Evolutionary conservation across 2,113 vertebrate species (phyloP).

Genomic region (Aleadryas rufinucha): DNA sequence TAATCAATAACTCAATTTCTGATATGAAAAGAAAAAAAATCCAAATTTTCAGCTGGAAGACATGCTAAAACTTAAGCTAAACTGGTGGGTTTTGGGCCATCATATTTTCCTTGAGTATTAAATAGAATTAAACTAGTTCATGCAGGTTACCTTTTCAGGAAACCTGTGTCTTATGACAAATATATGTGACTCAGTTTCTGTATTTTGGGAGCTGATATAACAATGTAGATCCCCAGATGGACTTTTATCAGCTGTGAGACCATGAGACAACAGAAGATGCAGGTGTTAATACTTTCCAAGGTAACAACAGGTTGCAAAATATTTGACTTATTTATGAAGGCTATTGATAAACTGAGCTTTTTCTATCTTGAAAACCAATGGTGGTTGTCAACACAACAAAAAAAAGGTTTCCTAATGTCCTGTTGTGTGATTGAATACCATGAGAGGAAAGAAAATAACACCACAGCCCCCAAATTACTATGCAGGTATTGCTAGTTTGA

Average conservation of each 20-base stretch:
- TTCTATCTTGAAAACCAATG: neutral
- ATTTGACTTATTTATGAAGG: neutral
- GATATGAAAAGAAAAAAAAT: fast-evolving
- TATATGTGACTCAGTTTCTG: neutral
- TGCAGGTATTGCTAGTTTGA: neutral
- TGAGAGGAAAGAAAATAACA: neutral
- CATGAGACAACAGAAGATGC: neutral
- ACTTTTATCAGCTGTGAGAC: neutral
- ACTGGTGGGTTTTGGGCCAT: fast-evolving
- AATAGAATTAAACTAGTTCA: neutral
- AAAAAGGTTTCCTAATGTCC: neutral
- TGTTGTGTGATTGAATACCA: neutral
- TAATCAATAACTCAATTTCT: neutral
- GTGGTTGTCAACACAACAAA: neutral
- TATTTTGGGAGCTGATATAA: neutral
- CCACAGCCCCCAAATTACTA: neutral
- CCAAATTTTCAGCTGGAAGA: neutral
- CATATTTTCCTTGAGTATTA: neutral
- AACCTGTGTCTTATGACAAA: neutral
- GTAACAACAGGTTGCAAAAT: neutral
- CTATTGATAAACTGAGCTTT: neutral
- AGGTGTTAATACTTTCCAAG: neutral
- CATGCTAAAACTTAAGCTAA: neutral
- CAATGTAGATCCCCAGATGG: neutral
- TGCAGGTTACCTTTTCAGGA: neutral